A percentile compares a stretch with the other conserved stretches of the same genome.
phyloP scores from a whole-genome alignment of 2,797 vertebrate species.

The Vultur gryphus region DNA sequence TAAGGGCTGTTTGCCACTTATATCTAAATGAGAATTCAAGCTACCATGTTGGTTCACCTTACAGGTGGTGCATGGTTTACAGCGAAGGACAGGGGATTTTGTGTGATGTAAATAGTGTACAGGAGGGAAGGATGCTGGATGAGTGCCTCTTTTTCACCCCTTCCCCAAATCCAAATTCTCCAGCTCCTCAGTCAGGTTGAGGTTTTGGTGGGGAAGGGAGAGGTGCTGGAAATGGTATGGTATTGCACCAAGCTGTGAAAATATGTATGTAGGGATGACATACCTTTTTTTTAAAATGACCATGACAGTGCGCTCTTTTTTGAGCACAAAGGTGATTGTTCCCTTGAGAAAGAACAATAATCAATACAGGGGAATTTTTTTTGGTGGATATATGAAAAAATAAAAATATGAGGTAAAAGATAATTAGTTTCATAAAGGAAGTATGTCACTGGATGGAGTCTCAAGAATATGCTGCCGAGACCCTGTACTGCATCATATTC shows the following conservation, averaged over 20 bases:
- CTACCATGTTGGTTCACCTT: neutral
- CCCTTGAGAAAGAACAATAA: neutral
- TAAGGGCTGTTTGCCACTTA: neutral
- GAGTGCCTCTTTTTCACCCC: neutral
- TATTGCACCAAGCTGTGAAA: neutral
- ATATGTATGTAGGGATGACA: neutral
- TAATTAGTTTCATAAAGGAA: neutral
- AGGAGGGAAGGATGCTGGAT: neutral
- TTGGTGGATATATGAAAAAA: neutral
- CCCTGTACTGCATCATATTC: neutral
- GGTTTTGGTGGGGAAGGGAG: neutral
- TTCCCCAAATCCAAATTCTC: neutral
- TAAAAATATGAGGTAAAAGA: neutral
- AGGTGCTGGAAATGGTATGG: neutral
- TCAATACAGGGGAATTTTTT: neutral
- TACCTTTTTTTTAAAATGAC: neutral
- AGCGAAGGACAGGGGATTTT: neutral
- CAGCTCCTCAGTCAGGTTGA: neutral
- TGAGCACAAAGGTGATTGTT: neutral
- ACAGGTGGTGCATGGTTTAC: neutral
- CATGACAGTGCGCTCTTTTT: neutral
- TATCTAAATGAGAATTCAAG: neutral
- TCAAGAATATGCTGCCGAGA: neutral
- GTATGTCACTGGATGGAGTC: neutral
- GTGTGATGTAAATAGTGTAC: neutral